Evolutionary conservation across 2,888 invertebrate genomes (phyloP), one percentile per base, ranked within the genome.

Genomic region (Pasiphila rectangulata): DNA sequence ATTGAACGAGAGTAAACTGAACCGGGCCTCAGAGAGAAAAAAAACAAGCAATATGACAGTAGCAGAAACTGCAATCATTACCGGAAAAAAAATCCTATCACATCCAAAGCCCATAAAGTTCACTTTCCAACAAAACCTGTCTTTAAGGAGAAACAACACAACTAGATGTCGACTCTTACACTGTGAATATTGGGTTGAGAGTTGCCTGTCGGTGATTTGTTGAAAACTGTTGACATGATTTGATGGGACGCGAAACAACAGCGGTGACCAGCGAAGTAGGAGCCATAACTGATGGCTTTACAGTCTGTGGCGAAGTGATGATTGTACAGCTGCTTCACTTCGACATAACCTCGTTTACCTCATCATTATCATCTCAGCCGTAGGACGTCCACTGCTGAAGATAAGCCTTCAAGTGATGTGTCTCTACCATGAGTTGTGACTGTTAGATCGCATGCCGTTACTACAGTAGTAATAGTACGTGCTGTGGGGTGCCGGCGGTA

Each of bases 171-270:
- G n/a, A n/a, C n/a, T n/a, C n/a, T n/a, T n/a, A n/a, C n/a, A n/a
- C n/a, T n/a, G n/a, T n/a, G n/a, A n/a, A n/a, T n/a, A 27, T 13
- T 29, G 12, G 4, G 16, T 9, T 32, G 32, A 32, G 17, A 17
- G 32, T 32, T 17, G 17, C 17, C 17, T 32, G 17, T 4, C 10
- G n/a, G 10, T 0, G 1, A 3, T 27, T 27, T 9, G 9, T 12
- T 12, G 13, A 13, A 9, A 2, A 17, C 4, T 16, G 42, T 43
- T 43, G 42, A 43, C 39, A 24, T 43, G 25, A 64, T 65, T 77
- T 62, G 67, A 69, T 68, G 71, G 72, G 71, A 69, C 64, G 65
- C 69, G 62, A 69, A 76, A 74, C 76, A 75, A 75, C 69, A 64
- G 62, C 63, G 45, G 36, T 41, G 51, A 21, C 78, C 74, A 75